A percentile compares a stretch with the other conserved stretches of the same genome.
phyloP scores from a whole-genome alignment of 2,113 vertebrate genomes.

The Potamarius usumacintae region DNA sequence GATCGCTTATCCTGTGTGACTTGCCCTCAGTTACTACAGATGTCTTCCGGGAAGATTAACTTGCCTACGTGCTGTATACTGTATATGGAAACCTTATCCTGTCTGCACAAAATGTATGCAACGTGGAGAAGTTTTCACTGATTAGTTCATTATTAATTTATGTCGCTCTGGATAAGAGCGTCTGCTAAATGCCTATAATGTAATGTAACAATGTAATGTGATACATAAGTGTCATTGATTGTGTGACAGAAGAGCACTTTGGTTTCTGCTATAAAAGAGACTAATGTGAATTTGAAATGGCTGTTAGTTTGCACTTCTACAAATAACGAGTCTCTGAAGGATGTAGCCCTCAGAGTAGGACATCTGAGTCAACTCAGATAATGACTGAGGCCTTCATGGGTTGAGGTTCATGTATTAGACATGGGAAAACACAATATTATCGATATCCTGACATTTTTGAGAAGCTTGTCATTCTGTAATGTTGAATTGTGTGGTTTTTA shows the following conservation, averaged over 20 bases:
- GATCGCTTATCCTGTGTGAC: not conserved
- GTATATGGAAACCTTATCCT: not conserved
- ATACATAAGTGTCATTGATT: not conserved
- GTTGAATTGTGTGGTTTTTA: no score
- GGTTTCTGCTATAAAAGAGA: not conserved
- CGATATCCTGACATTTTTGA: no score
- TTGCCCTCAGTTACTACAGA: not conserved
- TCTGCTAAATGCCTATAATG: no score
- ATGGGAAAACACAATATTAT: not conserved
- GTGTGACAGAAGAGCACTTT: constrained; percentile 8
- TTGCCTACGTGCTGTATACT: not conserved
- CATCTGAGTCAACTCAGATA: not conserved
- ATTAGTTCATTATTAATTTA: not conserved
- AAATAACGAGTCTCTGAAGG: not conserved
- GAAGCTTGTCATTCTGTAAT: no score
- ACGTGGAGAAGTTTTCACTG: not conserved
- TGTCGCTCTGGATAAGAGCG: no score
- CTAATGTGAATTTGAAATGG: not conserved
- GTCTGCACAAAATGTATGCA: not conserved
- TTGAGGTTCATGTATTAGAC: not conserved
- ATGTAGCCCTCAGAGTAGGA: not conserved
- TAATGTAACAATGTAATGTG: no score
- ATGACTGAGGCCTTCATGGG: not conserved
- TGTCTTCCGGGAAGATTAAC: not conserved
- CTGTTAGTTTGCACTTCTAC: not conserved